Evolutionary conservation across 2,113 vertebrate genomes (phyloP), one percentile per base, ranked within the genome.

Genomic region (Leucopsar rothschildi): DNA sequence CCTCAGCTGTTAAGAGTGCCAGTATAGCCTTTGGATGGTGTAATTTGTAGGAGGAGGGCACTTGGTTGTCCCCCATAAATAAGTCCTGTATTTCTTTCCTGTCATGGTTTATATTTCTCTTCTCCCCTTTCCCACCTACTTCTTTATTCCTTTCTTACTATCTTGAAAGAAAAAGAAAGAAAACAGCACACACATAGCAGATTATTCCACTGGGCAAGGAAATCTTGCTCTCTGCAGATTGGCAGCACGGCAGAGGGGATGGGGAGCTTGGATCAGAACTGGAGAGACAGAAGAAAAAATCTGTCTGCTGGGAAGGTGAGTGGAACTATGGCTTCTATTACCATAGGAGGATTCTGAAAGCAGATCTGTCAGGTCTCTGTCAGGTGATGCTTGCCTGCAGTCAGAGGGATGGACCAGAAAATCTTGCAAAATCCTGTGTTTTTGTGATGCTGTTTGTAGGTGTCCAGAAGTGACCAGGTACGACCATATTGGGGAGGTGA

Each of bases 401-500:
- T 45, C 27, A 10, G 35, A 70, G 52, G 37, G 14, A 14, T 1
- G 49, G 42, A 21, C 3, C 35, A 27, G 49, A 25, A 21, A 39
- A 33, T 44, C 47, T 70, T 37, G 24, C 18, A 60, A 73, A 82
- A 17, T 5, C 8, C 8, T 63, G 1, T 39, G 3, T 44, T 88
- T 83, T 78, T 85, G 76, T 56, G 42, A 45, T 42, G 29, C 3
- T 39, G 1, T 52, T 86, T 83, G 72, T 15, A 23, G 4, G 1
- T 9, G 6, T 56, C 31, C 17, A 40, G 53, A 93, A 65, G 25
- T 53, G 37, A 15, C 15, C 18, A 44, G 76, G 31, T 31, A 44
- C 0, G 4, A n/a, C 17, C 23, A 5, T 20, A 9, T 1, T 8
- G 23, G 17, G 22, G 18, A 63, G 7, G 25, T 70, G 42, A n/a